Percentiles rank a stretch among this genome's conserved stretches.
These are phyloP conservation scores for Galeopsomyia nigrocyanea DNA, from an alignment of 2,888 invertebrate genomes.

Conservation along the genomic window DNA sequence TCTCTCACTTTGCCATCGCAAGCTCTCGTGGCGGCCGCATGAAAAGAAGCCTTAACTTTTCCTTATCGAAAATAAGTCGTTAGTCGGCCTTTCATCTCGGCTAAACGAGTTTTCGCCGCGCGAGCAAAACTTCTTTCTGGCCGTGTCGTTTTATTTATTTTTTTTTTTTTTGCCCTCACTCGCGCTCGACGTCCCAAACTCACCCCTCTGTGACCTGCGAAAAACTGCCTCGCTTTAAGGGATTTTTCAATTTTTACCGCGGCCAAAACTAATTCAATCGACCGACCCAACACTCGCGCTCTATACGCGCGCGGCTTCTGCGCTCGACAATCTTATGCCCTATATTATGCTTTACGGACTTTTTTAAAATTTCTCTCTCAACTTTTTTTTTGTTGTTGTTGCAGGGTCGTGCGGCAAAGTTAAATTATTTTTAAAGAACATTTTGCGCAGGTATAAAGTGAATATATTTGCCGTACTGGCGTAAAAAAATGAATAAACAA, in stretches of 20 bases:
- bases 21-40: constrained; percentile 26
- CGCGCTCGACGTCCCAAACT: neutral
- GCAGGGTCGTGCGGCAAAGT: too few relatives aligned
- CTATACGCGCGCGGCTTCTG: constrained; percentile 17
- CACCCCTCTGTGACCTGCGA: neutral
- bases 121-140: constrained; percentile 53
- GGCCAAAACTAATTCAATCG: constrained; percentile 65
- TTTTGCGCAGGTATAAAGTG: too few relatives aligned
- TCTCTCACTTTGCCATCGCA: neutral
- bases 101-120: constrained; percentile 68
- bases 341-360: constrained; percentile 15
- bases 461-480: too few relatives aligned
- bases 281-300: constrained; percentile 26
- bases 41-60: constrained; percentile 67
- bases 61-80: constrained; percentile 70
- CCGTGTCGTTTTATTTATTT: constrained; percentile 41
- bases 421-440: too few relatives aligned
- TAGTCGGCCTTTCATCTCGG: constrained; percentile 67
- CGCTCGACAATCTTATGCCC: constrained; percentile 30
- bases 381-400: neutral
- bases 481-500: too few relatives aligned
- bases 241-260: constrained; percentile 66
- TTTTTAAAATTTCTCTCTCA: constrained; percentile 7
- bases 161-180: constrained; percentile 35
- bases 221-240: constrained; percentile 66